Percentiles rank a stretch among this genome's conserved stretches.
Conservation (phyloP, 1,140 invertebrate genomes). For the Musca domestica region DNA sequence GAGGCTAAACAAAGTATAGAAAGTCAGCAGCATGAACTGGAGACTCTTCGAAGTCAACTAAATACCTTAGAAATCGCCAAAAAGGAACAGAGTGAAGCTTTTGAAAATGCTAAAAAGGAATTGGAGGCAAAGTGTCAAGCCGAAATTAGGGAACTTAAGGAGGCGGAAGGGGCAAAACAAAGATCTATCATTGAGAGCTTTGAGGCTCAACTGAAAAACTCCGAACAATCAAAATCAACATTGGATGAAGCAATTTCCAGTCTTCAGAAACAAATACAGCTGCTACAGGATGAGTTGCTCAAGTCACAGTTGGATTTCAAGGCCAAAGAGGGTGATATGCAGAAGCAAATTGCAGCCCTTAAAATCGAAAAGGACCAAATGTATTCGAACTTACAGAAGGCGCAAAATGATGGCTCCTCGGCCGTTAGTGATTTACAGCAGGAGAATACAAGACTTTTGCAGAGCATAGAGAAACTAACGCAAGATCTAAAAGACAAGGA, state of each 20-base stretch:
- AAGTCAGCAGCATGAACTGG: constrained; percentile 27
- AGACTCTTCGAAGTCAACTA: constrained; percentile 16
- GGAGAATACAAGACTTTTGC: constrained; percentile 14
- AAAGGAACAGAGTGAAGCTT: constrained; percentile 10
- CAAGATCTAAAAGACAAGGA: constrained; percentile 19
- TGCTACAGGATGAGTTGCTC: constrained; percentile 31
- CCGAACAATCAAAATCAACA: constrained; percentile 14
- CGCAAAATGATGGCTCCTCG: constrained; percentile 8
- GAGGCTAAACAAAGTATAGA: constrained; percentile 35
- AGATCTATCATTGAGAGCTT: constrained; percentile 31
- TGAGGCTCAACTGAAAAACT: constrained; percentile 26
- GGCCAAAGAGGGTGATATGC: constrained; percentile 19
- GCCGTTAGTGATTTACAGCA: constrained; percentile 7
- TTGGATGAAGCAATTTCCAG: constrained; percentile 26
- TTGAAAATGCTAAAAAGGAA: constrained; percentile 21
- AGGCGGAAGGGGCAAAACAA: constrained; percentile 11
- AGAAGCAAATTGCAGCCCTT: constrained; percentile 30
- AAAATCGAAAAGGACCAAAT: constrained; percentile 26
- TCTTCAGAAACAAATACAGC: constrained; percentile 30
- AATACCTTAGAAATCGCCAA: not conserved
- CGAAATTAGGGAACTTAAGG: constrained; percentile 19
- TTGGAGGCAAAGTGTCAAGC: not conserved
- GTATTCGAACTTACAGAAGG: constrained; percentile 28
- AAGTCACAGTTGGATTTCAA: constrained; percentile 30
- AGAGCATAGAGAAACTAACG: constrained; percentile 17